phyloP scores from a whole-genome alignment of 1,140 invertebrate species.

The Drosophila saltans region DNA sequence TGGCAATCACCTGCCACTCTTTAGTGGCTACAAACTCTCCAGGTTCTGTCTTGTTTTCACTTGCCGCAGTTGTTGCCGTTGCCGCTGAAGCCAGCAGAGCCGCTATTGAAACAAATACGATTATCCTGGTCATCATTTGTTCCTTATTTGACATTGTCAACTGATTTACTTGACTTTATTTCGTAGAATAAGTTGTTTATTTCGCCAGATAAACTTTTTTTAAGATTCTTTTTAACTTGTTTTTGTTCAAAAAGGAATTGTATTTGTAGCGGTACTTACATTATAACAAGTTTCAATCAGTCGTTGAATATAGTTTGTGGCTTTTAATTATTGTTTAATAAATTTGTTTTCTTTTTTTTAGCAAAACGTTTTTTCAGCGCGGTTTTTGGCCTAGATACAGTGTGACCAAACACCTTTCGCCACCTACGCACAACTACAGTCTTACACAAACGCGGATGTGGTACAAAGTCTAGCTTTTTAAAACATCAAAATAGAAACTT shows the following conservation, averaged over 20 bases:
- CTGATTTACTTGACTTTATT: slow-evolving; percentile 6
- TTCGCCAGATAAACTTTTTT: slow-evolving; percentile 9
- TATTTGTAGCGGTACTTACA: slow-evolving; percentile 29
- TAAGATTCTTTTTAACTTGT: neutral
- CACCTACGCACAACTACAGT: too few relatives aligned
- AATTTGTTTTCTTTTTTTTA: slow-evolving; percentile 1
- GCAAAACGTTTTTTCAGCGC: slow-evolving; percentile 51
- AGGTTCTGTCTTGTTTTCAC: slow-evolving; percentile 53
- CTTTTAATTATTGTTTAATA: neutral
- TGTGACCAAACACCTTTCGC: neutral
- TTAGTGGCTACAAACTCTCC: slow-evolving; percentile 85
- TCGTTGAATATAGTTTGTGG: neutral
- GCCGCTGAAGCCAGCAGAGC: slow-evolving; percentile 14
- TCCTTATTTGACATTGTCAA: neutral
- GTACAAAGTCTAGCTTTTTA: neutral
- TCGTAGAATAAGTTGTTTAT: slow-evolving; percentile 8
- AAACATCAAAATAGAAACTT: too few relatives aligned
- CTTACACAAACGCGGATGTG: slow-evolving; percentile 8
- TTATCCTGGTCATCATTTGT: slow-evolving; percentile 17
- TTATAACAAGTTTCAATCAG: slow-evolving; percentile 9
- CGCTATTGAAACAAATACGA: slow-evolving; percentile 1
- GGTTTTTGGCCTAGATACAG: slow-evolving; percentile 36
- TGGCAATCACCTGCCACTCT: slow-evolving; percentile 83
- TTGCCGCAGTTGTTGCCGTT: slow-evolving; percentile 6
- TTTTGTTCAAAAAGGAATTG: neutral